Evolutionary conservation across 2,113 vertebrate genomes (phyloP).

Genomic region (Ochotona curzoniae): DNA sequence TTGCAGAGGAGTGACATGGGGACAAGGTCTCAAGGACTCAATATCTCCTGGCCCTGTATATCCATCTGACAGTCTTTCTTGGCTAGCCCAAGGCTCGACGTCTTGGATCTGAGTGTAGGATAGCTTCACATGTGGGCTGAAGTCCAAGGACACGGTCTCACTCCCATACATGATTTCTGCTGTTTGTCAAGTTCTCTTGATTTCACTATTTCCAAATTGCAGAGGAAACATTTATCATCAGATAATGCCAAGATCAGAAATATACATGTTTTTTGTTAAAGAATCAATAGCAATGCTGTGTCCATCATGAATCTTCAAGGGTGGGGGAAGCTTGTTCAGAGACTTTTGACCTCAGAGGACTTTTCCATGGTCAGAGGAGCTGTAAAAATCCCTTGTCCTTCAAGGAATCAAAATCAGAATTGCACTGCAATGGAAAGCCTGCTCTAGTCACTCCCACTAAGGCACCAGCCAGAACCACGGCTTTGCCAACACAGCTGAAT

Average conservation of each 20-base stretch:
- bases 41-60: neutral
- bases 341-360: constrained; percentile 26
- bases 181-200: constrained; percentile 7
- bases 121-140: neutral
- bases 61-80: neutral
- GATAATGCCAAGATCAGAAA: neutral
- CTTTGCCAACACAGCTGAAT: constrained; percentile 28
- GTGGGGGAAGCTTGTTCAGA: neutral
- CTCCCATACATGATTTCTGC: neutral
- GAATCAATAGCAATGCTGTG: neutral
- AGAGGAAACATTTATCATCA: neutral
- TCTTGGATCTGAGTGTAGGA: neutral
- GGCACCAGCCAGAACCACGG: neutral
- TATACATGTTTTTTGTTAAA: neutral
- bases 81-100: neutral
- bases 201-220: neutral
- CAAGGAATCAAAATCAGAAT: constrained; percentile 10
- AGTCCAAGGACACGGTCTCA: neutral
- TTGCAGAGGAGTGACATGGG: neutral
- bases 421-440: neutral
- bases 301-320: neutral
- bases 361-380: constrained; percentile 1
- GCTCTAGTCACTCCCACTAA: neutral
- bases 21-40: neutral
- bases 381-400: constrained; percentile 11